Conservation (phyloP, 2,888 invertebrate species). For the Andrena praecox region DNA sequence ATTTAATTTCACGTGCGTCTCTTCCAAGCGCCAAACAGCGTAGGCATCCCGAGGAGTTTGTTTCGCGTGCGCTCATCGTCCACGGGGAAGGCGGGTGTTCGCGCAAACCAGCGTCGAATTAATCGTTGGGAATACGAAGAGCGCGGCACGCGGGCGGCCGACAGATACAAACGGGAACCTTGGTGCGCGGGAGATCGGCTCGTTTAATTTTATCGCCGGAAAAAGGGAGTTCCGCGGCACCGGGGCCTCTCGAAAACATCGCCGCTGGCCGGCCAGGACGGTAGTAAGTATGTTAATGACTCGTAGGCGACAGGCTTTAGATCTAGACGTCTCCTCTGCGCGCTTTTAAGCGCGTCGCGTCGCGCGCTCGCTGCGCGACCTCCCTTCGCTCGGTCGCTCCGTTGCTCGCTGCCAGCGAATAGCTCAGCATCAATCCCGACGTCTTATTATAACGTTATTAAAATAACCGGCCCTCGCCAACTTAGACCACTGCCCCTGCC, state of each 20-base stretch:
- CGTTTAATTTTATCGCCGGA: constrained; percentile 66
- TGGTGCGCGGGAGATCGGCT: constrained; percentile 63
- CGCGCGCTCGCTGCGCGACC: constrained; percentile 59
- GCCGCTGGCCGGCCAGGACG: constrained; percentile 31
- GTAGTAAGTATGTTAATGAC: constrained; percentile 83
- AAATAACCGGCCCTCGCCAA: constrained; percentile 81
- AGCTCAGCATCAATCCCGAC: constrained; percentile 84
- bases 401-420: constrained; percentile 82
- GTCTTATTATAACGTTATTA: constrained; percentile 85
- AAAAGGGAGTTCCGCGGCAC: constrained; percentile 54
- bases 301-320: constrained; percentile 83
- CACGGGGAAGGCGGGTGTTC: constrained; percentile 1
- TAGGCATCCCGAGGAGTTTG: neutral
- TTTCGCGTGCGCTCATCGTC: neutral
- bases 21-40: neutral
- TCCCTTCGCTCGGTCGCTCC: constrained; percentile 50
- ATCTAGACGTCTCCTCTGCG: constrained; percentile 78
- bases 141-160: constrained; percentile 16
- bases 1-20: too few relatives aligned
- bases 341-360: constrained; percentile 52
- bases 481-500: constrained; percentile 43
- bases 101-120: constrained; percentile 42
- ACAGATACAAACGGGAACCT: constrained; percentile 60
- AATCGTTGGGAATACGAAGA: constrained; percentile 18
- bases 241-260: constrained; percentile 37